These are phyloP conservation scores for Melolontha melolontha DNA, from an alignment of 2,888 invertebrate species.

Conservation along the genomic window DNA sequence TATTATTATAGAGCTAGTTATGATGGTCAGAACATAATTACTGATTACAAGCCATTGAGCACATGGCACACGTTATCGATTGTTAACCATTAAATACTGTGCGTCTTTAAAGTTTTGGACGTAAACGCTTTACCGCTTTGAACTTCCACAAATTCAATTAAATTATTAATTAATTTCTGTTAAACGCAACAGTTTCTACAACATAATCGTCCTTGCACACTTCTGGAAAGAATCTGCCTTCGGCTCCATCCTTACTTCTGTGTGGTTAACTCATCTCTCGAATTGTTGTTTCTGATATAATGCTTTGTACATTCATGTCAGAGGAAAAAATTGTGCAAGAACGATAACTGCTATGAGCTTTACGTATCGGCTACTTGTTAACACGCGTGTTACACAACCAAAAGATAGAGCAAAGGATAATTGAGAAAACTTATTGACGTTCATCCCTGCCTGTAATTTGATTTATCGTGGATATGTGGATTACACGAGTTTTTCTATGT, in stretches of 20 bases:
- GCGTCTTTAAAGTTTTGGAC: slow-evolving; percentile 21
- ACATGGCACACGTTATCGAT: neutral
- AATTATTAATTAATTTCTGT: slow-evolving; percentile 46
- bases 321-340: slow-evolving; percentile 1
- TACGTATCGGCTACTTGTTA: slow-evolving; percentile 32
- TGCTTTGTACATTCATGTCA: slow-evolving; percentile 5
- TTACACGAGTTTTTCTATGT: neutral
- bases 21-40: slow-evolving; percentile 9
- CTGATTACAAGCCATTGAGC: neutral
- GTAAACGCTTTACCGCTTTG: slow-evolving; percentile 33
- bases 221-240: too few species aligned
- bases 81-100: slow-evolving; percentile 15
- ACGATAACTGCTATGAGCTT: slow-evolving; percentile 18
- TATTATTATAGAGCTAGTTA: neutral
- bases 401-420: slow-evolving; percentile 34
- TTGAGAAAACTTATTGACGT: slow-evolving; percentile 36
- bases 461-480: slow-evolving; percentile 20
- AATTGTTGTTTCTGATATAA: neutral
- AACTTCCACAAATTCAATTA: slow-evolving; percentile 45
- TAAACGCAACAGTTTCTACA: slow-evolving; percentile 15
- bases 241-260: too few species aligned
- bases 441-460: slow-evolving; percentile 32
- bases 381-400: slow-evolving; percentile 21
- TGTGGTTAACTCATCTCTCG: too few species aligned
- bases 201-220: neutral